phyloP scores from a whole-genome alignment of 1,140 invertebrate genomes.

The Radopholus similis region DNA sequence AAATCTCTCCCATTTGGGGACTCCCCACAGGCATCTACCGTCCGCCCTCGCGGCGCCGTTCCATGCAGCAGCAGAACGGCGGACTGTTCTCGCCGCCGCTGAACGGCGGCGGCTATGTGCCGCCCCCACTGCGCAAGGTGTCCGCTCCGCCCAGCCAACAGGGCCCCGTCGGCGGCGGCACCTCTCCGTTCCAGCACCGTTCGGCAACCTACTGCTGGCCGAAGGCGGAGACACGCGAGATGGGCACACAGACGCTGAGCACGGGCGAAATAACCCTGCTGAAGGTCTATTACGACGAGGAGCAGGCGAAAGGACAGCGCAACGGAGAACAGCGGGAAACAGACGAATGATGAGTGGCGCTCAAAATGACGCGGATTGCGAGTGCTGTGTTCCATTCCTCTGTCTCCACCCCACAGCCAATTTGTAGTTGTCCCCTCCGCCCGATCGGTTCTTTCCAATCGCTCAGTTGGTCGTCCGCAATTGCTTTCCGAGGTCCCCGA shows the following conservation, averaged over 20 bases:
- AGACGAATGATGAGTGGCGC: slow-evolving; percentile 2
- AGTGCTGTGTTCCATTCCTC: too few species aligned
- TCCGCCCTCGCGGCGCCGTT: slow-evolving; percentile 21
- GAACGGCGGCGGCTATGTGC: slow-evolving; percentile 9
- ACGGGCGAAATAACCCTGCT: slow-evolving; percentile 57
- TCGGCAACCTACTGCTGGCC: background rate
- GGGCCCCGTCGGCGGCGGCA: slow-evolving; percentile 20
- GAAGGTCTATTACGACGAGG: slow-evolving; percentile 54
- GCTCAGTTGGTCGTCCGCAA: too few species aligned
- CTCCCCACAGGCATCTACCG: slow-evolving; percentile 18
- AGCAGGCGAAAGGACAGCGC: background rate
- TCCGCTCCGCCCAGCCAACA: slow-evolving; percentile 14
- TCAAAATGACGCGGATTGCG: too few species aligned
- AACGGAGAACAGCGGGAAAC: background rate
- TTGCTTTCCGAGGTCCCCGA: too few species aligned
- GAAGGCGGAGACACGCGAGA: slow-evolving; percentile 42
- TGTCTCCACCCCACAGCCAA: too few species aligned
- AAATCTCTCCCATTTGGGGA: background rate
- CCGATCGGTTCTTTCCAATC: too few species aligned
- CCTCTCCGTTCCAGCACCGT: slow-evolving; percentile 15
- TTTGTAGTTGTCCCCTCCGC: too few species aligned
- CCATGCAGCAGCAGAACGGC: slow-evolving; percentile 15
- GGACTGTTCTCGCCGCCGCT: slow-evolving; percentile 11
- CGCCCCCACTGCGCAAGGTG: slow-evolving; percentile 26
- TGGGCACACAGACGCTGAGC: slow-evolving; percentile 56